Percentiles rank a stretch among this genome's conserved stretches.
phyloP scores from a whole-genome alignment of 2,888 invertebrate species.

The Andrena chrysosceles region DNA sequence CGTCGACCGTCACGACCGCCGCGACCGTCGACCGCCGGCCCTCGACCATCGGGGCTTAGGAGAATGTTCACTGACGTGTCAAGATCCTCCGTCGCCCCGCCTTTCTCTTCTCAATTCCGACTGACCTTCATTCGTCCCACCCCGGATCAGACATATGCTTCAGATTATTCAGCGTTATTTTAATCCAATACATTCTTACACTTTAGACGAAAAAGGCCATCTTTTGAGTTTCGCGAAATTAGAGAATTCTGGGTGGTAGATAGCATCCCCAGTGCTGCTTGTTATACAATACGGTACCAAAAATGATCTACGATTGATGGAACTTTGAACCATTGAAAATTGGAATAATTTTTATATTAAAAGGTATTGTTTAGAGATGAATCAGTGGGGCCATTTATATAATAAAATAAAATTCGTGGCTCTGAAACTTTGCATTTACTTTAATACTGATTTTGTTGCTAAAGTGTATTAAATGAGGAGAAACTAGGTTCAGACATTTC shows the following conservation, averaged over 20 bases:
- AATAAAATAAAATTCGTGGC: too few relatives aligned
- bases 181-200: background rate
- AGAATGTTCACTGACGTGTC: constrained; percentile 59
- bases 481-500: too few relatives aligned
- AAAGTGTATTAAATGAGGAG: too few relatives aligned
- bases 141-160: constrained; percentile 21
- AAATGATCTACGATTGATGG: too few relatives aligned
- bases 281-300: too few relatives aligned
- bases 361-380: too few relatives aligned
- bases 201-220: background rate
- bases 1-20: constrained; percentile 55
- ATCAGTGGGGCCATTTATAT: too few relatives aligned
- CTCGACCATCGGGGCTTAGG: constrained; percentile 54
- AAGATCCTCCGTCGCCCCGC: constrained; percentile 57
- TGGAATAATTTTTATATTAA: too few relatives aligned
- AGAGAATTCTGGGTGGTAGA: background rate
- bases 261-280: too few relatives aligned
- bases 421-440: too few relatives aligned
- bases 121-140: constrained; percentile 47
- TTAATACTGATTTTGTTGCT: too few relatives aligned
- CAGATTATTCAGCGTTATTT: constrained; percentile 27
- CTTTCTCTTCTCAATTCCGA: constrained; percentile 50
- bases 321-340: too few relatives aligned
- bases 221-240: background rate
- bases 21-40: constrained; percentile 44